A percentile compares a stretch with the other conserved stretches of the same genome.
Conservation (phyloP, 1,140 invertebrate genomes). For the Camponotus pennsylvanicus region DNA sequence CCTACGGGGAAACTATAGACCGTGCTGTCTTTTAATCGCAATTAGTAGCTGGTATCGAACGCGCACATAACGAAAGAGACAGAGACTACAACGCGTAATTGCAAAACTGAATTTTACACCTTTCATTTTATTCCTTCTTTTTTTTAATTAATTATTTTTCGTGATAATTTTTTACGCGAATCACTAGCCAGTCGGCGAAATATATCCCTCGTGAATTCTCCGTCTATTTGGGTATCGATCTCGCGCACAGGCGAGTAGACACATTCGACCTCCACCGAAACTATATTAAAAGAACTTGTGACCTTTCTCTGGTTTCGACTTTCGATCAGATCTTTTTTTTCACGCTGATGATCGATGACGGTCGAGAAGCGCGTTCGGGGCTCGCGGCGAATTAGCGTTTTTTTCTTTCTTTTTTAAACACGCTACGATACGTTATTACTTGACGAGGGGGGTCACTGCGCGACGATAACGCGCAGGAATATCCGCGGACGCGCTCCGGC, state of each 20-base stretch:
- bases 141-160: too few relatives aligned
- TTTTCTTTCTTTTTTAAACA: conserved; percentile 22
- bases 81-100: background rate
- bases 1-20: background rate
- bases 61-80: background rate
- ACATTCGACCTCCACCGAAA: conserved; percentile 56
- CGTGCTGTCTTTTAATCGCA: background rate
- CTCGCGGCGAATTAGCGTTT: background rate
- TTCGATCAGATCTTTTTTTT: conserved; percentile 12
- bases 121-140: background rate
- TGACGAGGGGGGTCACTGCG: conserved; percentile 50
- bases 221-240: conserved; percentile 47
- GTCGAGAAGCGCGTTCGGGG: background rate
- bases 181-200: background rate
- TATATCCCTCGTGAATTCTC: conserved; percentile 11
- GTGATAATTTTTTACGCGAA: background rate
- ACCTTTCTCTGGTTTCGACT: conserved; percentile 39
- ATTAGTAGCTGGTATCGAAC: background rate
- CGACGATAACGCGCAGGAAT: conserved; percentile 60
- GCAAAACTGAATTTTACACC: background rate
- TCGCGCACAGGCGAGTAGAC: conserved; percentile 30
- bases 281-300: conserved; percentile 32
- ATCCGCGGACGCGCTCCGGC: conserved; percentile 64
- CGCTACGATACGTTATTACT: conserved; percentile 28
- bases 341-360: conserved; percentile 3